These are phyloP conservation scores for Heloderma charlesbogerti DNA, from an alignment of 2,113 vertebrate species.

Conservation along the genomic window DNA sequence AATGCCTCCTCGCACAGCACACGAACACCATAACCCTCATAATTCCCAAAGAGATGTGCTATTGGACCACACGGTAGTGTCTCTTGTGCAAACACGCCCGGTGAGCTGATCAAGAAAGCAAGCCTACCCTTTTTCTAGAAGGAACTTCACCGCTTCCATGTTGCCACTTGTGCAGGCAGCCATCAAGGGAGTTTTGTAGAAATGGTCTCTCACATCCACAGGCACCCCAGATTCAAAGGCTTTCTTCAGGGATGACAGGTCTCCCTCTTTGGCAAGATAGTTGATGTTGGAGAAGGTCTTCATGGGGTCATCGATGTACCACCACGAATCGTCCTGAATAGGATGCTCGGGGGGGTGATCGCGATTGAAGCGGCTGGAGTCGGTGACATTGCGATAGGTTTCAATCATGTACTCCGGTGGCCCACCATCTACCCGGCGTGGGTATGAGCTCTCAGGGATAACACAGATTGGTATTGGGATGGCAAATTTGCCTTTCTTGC, in stretches of 20 bases:
- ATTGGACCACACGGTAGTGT: background rate
- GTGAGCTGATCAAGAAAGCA: background rate
- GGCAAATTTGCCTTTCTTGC: conserved; percentile 77
- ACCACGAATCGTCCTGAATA: conserved; percentile 87
- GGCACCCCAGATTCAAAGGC: conserved; percentile 86
- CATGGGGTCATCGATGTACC: conserved; percentile 86
- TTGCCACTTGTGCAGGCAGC: conserved; percentile 86
- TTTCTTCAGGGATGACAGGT: conserved; percentile 86
- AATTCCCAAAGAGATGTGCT: background rate
- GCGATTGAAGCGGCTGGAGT: conserved; percentile 71
- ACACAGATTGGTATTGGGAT: conserved; percentile 86
- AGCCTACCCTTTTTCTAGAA: conserved; percentile 87
- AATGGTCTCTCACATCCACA: conserved; percentile 87
- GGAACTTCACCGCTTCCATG: conserved; percentile 82
- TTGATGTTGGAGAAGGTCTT: conserved; percentile 83
- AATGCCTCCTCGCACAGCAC: background rate
- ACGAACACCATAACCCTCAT: background rate
- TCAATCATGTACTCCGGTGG: conserved; percentile 88
- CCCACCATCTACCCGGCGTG: conserved; percentile 77
- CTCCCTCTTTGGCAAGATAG: conserved; percentile 83
- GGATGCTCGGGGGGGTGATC: conserved; percentile 84
- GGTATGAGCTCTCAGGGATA: conserved; percentile 68
- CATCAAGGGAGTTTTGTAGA: conserved; percentile 94
- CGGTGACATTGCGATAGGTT: conserved; percentile 73
- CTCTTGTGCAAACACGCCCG: background rate